These are phyloP conservation scores for Meiosimyza platycephala DNA, from an alignment of 2,888 invertebrate species.

Conservation along the genomic window DNA sequence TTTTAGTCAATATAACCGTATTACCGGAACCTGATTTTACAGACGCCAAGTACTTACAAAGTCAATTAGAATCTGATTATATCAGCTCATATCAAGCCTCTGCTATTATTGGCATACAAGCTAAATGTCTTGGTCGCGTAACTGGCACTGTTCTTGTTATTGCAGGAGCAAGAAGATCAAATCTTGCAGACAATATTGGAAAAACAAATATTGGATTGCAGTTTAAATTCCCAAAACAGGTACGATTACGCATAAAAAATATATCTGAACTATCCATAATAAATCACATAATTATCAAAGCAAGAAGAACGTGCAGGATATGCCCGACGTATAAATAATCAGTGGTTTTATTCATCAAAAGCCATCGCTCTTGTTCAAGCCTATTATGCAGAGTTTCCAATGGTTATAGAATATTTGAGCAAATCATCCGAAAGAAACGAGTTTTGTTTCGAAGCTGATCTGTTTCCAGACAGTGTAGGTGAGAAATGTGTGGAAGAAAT, in stretches of 20 bases:
- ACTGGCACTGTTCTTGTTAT: slow-evolving; percentile 86
- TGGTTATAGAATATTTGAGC: slow-evolving; percentile 72
- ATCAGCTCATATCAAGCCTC: slow-evolving; percentile 55
- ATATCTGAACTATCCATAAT: not conserved
- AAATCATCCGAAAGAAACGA: slow-evolving; percentile 70
- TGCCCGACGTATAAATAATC: slow-evolving; percentile 76
- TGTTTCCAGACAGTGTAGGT: slow-evolving; percentile 72
- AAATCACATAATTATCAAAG: slow-evolving; percentile 57
- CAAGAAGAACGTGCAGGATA: slow-evolving; percentile 83
- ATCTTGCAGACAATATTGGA: slow-evolving; percentile 65
- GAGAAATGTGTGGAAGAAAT: slow-evolving; percentile 68
- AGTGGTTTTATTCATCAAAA: slow-evolving; percentile 86
- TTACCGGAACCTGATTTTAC: slow-evolving; percentile 58
- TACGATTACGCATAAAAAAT: slow-evolving; percentile 55
- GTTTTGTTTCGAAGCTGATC: slow-evolving; percentile 75
- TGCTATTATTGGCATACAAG: slow-evolving; percentile 71
- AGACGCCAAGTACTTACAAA: slow-evolving; percentile 52
- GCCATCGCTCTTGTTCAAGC: slow-evolving; percentile 76
- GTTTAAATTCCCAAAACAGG: slow-evolving; percentile 89
- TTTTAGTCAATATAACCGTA: slow-evolving; percentile 59
- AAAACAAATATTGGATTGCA: slow-evolving; percentile 88
- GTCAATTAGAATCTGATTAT: slow-evolving; percentile 52
- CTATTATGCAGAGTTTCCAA: slow-evolving; percentile 80
- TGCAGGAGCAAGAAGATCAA: slow-evolving; percentile 66
- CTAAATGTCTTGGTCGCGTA: slow-evolving; percentile 82